Evolutionary conservation across 2,113 vertebrate species (phyloP).

Genomic region (Numida meleagris): DNA sequence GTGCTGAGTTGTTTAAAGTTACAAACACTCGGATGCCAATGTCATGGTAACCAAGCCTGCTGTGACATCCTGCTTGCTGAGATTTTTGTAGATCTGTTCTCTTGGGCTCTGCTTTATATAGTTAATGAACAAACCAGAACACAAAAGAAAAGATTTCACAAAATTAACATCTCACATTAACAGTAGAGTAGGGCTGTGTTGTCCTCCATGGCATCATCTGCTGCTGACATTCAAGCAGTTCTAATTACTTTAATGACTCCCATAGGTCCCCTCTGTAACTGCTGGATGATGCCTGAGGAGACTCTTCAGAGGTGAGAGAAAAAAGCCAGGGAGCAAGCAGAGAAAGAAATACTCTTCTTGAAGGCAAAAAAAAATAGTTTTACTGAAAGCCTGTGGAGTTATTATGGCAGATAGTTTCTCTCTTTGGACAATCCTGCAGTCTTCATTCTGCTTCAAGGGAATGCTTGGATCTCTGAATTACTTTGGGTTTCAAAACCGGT

Average conservation of each 20-base stretch:
- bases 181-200: constrained; percentile 27
- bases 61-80: background rate
- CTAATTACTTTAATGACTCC: constrained; percentile 63
- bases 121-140: constrained; percentile 12
- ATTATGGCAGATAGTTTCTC: background rate
- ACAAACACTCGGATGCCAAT: background rate
- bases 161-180: constrained; percentile 35
- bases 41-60: background rate
- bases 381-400: background rate
- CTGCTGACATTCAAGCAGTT: constrained; percentile 39
- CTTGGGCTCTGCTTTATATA: background rate
- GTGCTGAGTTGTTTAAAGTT: background rate
- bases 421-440: background rate
- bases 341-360: background rate
- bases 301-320: constrained; percentile 10
- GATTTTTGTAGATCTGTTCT: background rate
- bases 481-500: background rate
- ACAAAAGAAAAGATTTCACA: constrained; percentile 22
- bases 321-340: background rate
- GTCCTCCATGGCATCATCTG: constrained; percentile 55
- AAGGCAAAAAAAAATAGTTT: background rate
- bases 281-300: constrained; percentile 47
- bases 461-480: background rate
- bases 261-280: background rate
- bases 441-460: background rate